Base-by-base conservation (phyloP, 1,140 invertebrate genomes). In the Drosophila aff. region DNA sequence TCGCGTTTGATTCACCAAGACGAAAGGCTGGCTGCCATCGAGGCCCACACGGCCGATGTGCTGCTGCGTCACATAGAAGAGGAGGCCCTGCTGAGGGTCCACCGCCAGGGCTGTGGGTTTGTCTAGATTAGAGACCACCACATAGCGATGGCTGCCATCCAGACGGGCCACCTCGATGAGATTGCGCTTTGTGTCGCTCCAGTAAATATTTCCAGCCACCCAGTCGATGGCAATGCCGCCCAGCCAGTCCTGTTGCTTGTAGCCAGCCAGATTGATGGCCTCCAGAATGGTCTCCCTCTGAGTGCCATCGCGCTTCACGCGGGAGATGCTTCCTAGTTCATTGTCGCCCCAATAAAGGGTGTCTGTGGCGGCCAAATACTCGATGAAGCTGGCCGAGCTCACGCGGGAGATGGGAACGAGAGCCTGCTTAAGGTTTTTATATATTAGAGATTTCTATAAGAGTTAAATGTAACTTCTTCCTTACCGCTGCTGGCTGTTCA, bases 191-290 rank as follows among this genome's bases (percentile, higher is more conserved):
- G 96, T 96, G 92, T 98, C 97, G 52, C 96, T 96, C 97, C 97
- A 98, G 92, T 98, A 99, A 38, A 99, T 94, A 93, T 98, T 98
- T 31, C 96, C 94, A 13, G 96, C 96, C 23, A 97, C 94, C 97
- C 97, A 98, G 93, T 98, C 98, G 26, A 98, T 94, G 0, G 97
- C 97, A 28, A 98, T 93, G 41, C 92, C 92, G 2, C 92, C 92
- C 8, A 92, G 49, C 92, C 92, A 93, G 47, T 93, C 92, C 58
- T 91, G 79, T 28, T 89, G 80, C 73, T 87, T 92, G 26, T 81
- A 75, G 0, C 79, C 82, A 49, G 95, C 95, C 50, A 95, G 93
- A 52, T 93, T 93, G 1, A 91, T 91, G 64, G 93, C 93, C 62
- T 93, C 93, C 38, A 95, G 68, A 26, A 93, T 96, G 26, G 94